Evolutionary conservation across 1,140 invertebrate species (phyloP).

Genomic region (Helicoverpa armigera): DNA sequence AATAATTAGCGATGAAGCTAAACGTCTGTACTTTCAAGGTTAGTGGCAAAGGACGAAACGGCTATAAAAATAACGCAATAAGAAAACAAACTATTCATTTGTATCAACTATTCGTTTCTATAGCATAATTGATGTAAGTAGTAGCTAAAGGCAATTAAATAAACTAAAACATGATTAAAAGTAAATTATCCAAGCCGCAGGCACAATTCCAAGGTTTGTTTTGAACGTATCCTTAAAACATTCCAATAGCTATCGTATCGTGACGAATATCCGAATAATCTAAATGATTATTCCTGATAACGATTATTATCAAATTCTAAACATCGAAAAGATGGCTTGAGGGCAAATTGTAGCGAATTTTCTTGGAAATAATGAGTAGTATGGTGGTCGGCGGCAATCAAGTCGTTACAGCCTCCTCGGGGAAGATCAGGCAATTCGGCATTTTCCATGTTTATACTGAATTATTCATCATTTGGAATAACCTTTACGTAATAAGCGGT

Average conservation of each 20-base stretch:
- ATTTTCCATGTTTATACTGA: conserved; percentile 42
- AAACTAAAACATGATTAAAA: not conserved
- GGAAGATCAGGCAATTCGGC: conserved; percentile 16
- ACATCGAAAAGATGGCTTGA: conserved; percentile 3
- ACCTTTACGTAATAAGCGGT: conserved; percentile 27
- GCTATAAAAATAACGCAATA: not conserved
- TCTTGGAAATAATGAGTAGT: conserved; percentile 10
- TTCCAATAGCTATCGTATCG: not conserved
- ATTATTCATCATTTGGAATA: conserved; percentile 38
- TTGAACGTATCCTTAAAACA: not conserved
- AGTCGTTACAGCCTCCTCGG: conserved; percentile 49
- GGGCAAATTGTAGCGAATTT: conserved; percentile 42
- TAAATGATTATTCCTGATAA: conserved; percentile 27
- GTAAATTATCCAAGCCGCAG: not conserved
- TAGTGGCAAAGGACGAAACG: not conserved
- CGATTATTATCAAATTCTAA: conserved; percentile 43
- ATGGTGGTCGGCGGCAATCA: conserved; percentile 51
- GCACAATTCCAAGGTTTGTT: conserved; percentile 2
- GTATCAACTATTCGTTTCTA: not conserved
- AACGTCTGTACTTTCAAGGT: conserved; percentile 24
- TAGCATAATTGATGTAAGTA: too few relatives aligned
- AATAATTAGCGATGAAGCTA: conserved; percentile 41
- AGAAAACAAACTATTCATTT: not conserved
- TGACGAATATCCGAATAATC: conserved; percentile 35
- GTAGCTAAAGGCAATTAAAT: not conserved